Percentiles rank a stretch among this genome's conserved stretches.
phyloP scores from a whole-genome alignment of 2,113 vertebrate species.

The Eudyptes chrysolophus region DNA sequence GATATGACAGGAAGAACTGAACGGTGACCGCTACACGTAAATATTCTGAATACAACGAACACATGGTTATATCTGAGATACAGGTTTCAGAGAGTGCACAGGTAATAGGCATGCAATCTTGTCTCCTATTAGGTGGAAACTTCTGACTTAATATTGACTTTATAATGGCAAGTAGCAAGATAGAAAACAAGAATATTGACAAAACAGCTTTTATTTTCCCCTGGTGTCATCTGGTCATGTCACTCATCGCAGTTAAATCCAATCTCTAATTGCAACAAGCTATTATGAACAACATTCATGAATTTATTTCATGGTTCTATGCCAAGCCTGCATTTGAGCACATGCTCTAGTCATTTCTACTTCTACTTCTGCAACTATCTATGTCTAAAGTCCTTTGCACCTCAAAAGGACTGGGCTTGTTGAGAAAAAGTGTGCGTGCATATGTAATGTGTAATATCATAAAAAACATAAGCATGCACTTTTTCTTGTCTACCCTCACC shows the following conservation, averaged over 20 bases:
- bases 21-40: neutral
- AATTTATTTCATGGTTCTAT: neutral
- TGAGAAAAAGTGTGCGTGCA: neutral
- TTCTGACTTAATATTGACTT: constrained; percentile 15
- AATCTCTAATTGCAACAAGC: neutral
- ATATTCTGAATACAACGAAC: neutral
- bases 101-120: neutral
- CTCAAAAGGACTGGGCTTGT: neutral
- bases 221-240: constrained; percentile 11
- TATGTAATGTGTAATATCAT: neutral
- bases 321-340: neutral
- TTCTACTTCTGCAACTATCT: neutral
- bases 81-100: neutral
- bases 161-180: neutral
- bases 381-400: neutral
- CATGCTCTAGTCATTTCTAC: neutral
- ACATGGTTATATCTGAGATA: neutral
- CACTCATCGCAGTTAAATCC: neutral
- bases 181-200: neutral
- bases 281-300: neutral
- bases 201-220: constrained; percentile 32
- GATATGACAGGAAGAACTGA: neutral
- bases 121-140: neutral
- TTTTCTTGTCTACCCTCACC: neutral
- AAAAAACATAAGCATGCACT: neutral